Evolutionary conservation across 2,113 vertebrate species (phyloP).

Genomic region (Hippolais icterina): DNA sequence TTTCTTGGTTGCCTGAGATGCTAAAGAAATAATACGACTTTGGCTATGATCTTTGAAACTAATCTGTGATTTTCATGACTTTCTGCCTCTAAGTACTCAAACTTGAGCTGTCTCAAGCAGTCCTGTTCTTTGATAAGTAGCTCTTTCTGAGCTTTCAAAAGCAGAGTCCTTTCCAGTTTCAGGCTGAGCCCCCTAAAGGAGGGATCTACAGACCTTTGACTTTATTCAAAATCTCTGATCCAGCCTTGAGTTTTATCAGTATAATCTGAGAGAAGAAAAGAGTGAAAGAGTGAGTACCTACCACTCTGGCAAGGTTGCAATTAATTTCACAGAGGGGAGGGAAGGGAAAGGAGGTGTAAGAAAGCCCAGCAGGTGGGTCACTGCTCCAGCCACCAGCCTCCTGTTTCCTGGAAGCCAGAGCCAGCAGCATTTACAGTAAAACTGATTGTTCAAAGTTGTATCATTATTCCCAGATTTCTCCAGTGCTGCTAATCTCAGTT

Average conservation of each 20-base stretch:
- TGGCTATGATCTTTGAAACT: neutral
- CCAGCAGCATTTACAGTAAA: slow-evolving; percentile 65
- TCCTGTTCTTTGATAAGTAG: neutral
- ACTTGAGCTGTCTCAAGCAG: neutral
- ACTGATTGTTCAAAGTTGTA: slow-evolving; percentile 54
- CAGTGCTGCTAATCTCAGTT: slow-evolving; percentile 66
- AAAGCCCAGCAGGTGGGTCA: neutral
- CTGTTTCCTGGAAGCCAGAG: slow-evolving; percentile 57
- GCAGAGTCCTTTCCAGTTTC: neutral
- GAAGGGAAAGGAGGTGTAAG: neutral
- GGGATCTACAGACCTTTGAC: neutral
- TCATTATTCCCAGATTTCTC: slow-evolving; percentile 68
- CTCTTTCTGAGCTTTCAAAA: neutral
- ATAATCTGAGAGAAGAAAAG: neutral
- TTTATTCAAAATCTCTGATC: neutral
- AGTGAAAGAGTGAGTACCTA: neutral
- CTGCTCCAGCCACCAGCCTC: neutral
- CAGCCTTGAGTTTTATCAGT: neutral
- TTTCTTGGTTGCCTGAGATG: neutral
- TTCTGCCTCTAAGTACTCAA: neutral
- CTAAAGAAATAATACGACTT: neutral
- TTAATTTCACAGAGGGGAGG: neutral
- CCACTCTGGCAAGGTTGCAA: neutral
- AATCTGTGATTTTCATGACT: neutral
- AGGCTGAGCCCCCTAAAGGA: neutral